Evolutionary conservation across 2,797 vertebrate species (phyloP), one percentile per base, ranked within the genome.

Genomic region (Rhabdomys pumilio): DNA sequence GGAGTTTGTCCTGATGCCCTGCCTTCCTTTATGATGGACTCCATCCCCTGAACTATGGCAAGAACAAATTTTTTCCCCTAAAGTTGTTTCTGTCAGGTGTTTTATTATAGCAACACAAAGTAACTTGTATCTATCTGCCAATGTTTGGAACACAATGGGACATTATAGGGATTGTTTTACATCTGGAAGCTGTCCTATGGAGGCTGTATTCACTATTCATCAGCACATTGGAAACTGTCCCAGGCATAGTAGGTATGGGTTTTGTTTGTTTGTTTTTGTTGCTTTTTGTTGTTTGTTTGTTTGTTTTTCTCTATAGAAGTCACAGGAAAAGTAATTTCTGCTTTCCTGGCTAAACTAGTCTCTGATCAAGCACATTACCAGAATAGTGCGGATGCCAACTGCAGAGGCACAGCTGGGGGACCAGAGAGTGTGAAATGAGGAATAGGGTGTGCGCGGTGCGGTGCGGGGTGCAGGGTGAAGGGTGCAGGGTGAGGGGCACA

Each of bases 121-220:
- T 24, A 57, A n/a, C 41, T 26, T 26, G n/a, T 10, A 63, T 50
- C 65, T 20, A 65, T 17, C 55, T 14, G 50, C 17, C 47, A 63
- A 29, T 53, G 79, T 47, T n/a, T 34, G 89, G 82, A 83, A 86
- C 83, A 80, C 15, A 80, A n/a, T 19, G 79, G 57, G 31, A 89
- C 73, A 86, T 26, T 57, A 24, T 63, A 53, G 26, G 17, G 50
- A 81, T 31, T 69, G 31, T n/a, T 93, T 94, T 73, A 76, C 47
- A 96, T 69, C 67, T 26, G 59, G 88, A 97, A 93, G n/a, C 9
- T 19, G 91, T 24, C 53, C 89, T 80, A 59, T 80, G 31, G 6
- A 94, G 7, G 50, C 50, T 55, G 6, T 24, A 50, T 53, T 76
- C 61, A 65, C 72, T n/a, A 73, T 41, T 59, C n/a, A 61, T 24